Evolutionary conservation across 2,113 vertebrate genomes (phyloP), one percentile per base, ranked within the genome.

Genomic region (Noturus placidus): DNA sequence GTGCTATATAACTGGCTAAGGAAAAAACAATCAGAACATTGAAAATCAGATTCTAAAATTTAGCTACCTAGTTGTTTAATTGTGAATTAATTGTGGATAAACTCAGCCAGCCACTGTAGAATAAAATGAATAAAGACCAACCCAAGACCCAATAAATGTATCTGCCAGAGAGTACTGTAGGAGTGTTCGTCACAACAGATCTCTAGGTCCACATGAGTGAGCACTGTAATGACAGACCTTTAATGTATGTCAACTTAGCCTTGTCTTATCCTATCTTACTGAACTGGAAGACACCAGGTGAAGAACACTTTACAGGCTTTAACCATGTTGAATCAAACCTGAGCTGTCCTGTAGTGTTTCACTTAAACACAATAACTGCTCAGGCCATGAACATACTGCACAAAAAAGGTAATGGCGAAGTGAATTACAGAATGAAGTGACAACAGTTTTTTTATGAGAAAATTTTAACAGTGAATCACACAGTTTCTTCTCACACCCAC

Each of bases 401-500:
- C 90, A 89, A 50, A 91, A 88, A 87, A 88, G 88, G 86, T 65
- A 67, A 88, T 91, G 93, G 91, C 92, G 90, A 83, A 87, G 87
- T 87, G 88, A 5, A 83, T 93, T 92, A 92, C 83, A 42, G 87
- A 78, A 85, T 87, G 88, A 76, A 89, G 22, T 91, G 91, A 92
- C 84, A 88, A 85, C 86, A 86, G 89, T 91, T 79, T 91, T 94
- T 91, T 92, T 89, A 92, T 81, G 86, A 87, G 80, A 91, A 90
- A 88, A 93, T 91, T 90, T 86, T 89, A 92, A 84, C 86, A 92
- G 92, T 94, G 92, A 94, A 92, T 93, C 27, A 46, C 69, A 52
- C 10, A 82, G 57, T 88, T 91, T 84, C 87, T 91, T 88, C 86
- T 42, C 85, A 90, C 89, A 67, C 85, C 9, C 52, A 87, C 61